phyloP scores from a whole-genome alignment of 2,888 invertebrate species.

The Xanthorhoe designata region DNA sequence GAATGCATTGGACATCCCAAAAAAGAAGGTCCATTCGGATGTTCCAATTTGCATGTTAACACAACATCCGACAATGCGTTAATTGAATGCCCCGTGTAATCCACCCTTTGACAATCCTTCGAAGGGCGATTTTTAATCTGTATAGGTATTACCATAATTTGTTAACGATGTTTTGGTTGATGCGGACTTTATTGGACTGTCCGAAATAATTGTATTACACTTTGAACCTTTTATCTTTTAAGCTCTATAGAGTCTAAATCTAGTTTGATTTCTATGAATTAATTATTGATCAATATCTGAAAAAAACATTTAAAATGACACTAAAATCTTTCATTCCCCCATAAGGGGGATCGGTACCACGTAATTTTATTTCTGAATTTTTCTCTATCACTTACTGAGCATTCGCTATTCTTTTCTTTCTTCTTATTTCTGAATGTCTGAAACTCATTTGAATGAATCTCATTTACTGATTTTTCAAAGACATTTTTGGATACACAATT shows the following conservation, averaged over 20 bases:
- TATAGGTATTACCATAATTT: conserved; percentile 47
- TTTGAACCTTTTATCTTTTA: not conserved
- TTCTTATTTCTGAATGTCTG: too few species aligned
- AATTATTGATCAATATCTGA: too few species aligned
- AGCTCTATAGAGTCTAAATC: not conserved
- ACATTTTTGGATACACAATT: too few species aligned
- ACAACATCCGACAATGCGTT: conserved; percentile 62
- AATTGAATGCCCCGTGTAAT: conserved; percentile 74
- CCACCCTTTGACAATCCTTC: conserved; percentile 56
- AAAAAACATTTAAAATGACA: too few species aligned
- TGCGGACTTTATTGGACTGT: not conserved
- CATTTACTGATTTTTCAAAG: too few species aligned
- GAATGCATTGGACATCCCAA: conserved; percentile 10
- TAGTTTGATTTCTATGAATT: too few species aligned
- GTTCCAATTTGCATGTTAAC: conserved; percentile 80
- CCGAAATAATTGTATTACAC: not conserved
- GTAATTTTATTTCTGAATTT: too few species aligned
- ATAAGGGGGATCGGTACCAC: too few species aligned
- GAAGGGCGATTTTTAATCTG: conserved; percentile 63
- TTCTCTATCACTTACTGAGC: too few species aligned
- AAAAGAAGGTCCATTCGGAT: conserved; percentile 60
- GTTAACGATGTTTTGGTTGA: conserved; percentile 34
- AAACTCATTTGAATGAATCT: too few species aligned
- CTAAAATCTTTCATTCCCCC: too few species aligned
- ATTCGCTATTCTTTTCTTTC: too few species aligned